A percentile compares a stretch with the other conserved stretches of the same genome.
These are phyloP conservation scores for Lepus europaeus DNA, from an alignment of 2,113 vertebrate species.

Conservation along the genomic window DNA sequence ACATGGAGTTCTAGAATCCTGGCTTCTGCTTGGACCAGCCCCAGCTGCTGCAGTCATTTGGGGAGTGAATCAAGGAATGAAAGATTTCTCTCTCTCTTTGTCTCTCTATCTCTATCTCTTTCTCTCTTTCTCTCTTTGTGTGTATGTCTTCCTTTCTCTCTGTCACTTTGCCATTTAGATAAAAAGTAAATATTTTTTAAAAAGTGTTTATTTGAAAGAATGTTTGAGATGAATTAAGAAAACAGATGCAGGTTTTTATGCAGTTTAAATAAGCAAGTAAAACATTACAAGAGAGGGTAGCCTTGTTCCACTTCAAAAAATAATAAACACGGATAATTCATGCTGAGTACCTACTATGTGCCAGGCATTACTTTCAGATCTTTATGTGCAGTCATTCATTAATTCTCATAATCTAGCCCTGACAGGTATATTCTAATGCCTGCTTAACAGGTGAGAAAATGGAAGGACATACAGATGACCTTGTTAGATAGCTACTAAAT, in stretches of 20 bases:
- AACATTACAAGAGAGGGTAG: background rate
- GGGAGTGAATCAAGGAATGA: no score
- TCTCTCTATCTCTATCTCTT: no score
- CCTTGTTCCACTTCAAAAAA: background rate
- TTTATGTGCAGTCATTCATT: background rate
- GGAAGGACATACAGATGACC: background rate
- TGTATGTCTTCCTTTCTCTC: no score
- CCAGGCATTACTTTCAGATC: background rate
- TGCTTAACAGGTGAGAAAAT: conserved; percentile 33
- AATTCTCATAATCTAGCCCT: background rate
- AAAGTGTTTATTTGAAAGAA: background rate
- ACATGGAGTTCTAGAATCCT: no score
- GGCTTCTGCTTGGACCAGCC: no score
- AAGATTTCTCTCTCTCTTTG: no score
- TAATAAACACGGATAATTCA: background rate
- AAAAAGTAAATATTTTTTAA: no score
- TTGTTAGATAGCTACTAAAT: conserved; percentile 16
- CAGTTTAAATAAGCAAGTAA: conserved; percentile 5
- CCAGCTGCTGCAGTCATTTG: no score
- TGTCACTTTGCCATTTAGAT: no score
- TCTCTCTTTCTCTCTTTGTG: no score
- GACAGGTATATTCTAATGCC: background rate
- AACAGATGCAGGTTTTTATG: background rate
- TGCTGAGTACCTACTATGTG: background rate
- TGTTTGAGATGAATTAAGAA: conserved; percentile 40